A percentile compares a stretch with the other conserved stretches of the same genome.
Conservation (phyloP, 2,797 vertebrate species). For the Pseudochaenichthys georgianus region DNA sequence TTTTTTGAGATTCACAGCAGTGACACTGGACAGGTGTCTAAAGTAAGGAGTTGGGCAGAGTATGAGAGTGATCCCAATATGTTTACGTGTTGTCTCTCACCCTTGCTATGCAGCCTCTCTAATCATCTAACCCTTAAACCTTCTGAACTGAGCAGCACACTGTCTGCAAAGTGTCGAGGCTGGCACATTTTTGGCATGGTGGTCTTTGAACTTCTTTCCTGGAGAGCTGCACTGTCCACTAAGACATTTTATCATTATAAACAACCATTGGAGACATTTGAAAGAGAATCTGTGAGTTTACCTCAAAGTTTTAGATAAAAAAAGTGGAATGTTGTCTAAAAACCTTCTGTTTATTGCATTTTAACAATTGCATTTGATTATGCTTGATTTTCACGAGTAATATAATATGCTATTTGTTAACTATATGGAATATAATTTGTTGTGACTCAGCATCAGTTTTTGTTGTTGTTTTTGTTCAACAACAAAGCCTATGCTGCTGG, state of each 20-base stretch:
- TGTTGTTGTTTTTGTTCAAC: neutral
- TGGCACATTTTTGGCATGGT: conserved; percentile 66
- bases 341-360: neutral
- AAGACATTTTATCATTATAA: conserved; percentile 5
- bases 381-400: neutral
- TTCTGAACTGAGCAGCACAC: conserved; percentile 42
- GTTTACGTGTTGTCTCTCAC: conserved; percentile 79
- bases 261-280: neutral
- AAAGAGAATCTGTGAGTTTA: neutral
- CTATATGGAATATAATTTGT: neutral
- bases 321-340: neutral
- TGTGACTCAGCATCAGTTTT: neutral
- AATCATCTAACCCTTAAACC: conserved; percentile 66
- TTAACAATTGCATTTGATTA: neutral
- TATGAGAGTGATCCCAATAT: conserved; percentile 68
- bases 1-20: conserved; percentile 81
- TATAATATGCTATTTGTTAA: neutral
- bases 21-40: conserved; percentile 72
- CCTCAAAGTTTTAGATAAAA: neutral
- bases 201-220: conserved; percentile 62
- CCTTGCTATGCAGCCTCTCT: conserved; percentile 76
- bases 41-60: conserved; percentile 78
- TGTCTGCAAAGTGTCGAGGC: conserved; percentile 57
- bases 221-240: conserved; percentile 77
- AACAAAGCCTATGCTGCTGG: neutral